Evolutionary conservation across 2,888 invertebrate species (phyloP).

Genomic region (Erebia epiphron): DNA sequence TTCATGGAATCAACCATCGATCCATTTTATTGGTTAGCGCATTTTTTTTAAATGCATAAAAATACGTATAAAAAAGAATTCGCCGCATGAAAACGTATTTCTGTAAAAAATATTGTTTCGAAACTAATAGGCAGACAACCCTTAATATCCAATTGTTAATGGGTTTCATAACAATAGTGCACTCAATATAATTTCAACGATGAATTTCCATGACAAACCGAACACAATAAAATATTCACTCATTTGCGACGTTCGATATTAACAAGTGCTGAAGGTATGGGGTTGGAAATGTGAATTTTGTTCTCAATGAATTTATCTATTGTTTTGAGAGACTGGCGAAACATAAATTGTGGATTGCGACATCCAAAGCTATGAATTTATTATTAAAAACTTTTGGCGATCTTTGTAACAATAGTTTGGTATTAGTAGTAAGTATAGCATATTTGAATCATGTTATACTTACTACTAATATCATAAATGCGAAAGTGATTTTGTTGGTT

Average conservation of each 20-base stretch:
- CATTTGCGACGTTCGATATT: background rate
- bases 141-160: conserved; percentile 20
- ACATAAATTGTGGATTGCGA: background rate
- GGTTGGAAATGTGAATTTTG: background rate
- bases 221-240: conserved; percentile 11
- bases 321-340: background rate
- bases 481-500: no score
- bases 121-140: conserved; percentile 2
- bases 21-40: no score
- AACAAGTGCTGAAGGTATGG: conserved; percentile 9
- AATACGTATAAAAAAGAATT: no score
- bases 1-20: no score
- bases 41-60: no score
- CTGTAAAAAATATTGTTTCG: no score
- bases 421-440: no score
- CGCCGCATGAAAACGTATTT: no score
- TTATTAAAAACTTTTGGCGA: no score
- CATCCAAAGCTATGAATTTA: no score
- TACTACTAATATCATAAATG: no score
- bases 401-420: background rate
- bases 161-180: conserved; percentile 29
- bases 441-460: no score
- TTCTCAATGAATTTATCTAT: background rate
- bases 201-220: conserved; percentile 28
- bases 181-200: conserved; percentile 28